These are phyloP conservation scores for Collichthys lucidus DNA, from an alignment of 2,113 vertebrate species.

Conservation along the genomic window DNA sequence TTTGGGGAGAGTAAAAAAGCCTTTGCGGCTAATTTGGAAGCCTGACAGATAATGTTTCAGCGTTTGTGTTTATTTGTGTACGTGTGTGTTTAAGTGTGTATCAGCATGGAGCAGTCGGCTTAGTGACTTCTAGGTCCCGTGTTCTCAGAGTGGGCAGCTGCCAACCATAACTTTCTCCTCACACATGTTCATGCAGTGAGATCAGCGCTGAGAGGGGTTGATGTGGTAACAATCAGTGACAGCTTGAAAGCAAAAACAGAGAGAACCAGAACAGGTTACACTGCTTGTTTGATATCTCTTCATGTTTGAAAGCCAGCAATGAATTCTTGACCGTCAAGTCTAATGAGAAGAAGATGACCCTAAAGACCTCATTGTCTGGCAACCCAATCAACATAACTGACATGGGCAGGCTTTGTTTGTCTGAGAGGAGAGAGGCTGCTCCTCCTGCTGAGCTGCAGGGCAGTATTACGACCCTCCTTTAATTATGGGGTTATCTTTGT, in stretches of 20 bases:
- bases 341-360: conserved; percentile 2
- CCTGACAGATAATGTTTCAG: conserved; percentile 55
- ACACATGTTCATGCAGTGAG: conserved; percentile 41
- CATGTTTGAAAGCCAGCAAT: neutral
- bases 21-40: conserved; percentile 66
- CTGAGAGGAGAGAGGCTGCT: conserved; percentile 33
- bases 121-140: conserved; percentile 27
- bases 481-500: conserved; percentile 73
- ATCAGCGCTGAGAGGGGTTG: neutral
- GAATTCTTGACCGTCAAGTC: conserved; percentile 17
- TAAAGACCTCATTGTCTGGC: conserved; percentile 43
- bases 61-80: conserved; percentile 61
- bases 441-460: conserved; percentile 64
- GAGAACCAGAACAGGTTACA: neutral
- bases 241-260: neutral
- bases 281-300: neutral
- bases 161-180: conserved; percentile 45
- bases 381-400: conserved; percentile 50
- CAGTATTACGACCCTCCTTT: conserved; percentile 55
- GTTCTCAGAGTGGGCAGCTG: conserved; percentile 35
- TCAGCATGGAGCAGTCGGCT: conserved; percentile 18
- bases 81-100: conserved; percentile 36
- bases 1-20: conserved; percentile 62
- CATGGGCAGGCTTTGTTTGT: conserved; percentile 63
- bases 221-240: conserved; percentile 23